A percentile compares a stretch with the other conserved stretches of the same genome.
Evolutionary conservation across 2,797 vertebrate species (phyloP).

Genomic region (Graptemys geographica): DNA sequence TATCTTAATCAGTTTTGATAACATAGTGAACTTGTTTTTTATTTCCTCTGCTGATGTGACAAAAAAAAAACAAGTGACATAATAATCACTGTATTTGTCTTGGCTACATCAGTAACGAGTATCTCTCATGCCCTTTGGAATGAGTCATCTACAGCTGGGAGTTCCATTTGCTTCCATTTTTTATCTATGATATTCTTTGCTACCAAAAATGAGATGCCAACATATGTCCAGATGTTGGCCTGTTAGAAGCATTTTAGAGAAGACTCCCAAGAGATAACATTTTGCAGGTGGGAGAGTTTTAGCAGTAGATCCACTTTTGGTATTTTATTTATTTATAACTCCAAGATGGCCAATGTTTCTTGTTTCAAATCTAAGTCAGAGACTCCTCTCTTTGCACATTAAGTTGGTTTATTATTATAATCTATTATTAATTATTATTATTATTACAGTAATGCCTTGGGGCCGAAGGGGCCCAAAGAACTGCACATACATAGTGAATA

Average conservation of each 20-base stretch:
- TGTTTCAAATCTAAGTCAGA: not conserved
- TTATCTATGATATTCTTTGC: not conserved
- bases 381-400: not conserved
- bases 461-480: too few species aligned
- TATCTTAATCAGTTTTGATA: not conserved
- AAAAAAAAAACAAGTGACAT: not conserved
- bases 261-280: not conserved
- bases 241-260: not conserved
- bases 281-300: not conserved
- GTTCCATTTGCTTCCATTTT: not conserved
- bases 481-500: too few species aligned
- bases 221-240: not conserved
- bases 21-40: not conserved
- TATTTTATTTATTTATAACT: not conserved
- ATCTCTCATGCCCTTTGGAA: not conserved
- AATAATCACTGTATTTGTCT: not conserved
- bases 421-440: not conserved
- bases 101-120: fast-evolving
- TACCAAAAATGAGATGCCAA: not conserved
- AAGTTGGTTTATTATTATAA: not conserved
- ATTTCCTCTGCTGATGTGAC: not conserved
- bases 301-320: not conserved
- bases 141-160: not conserved
- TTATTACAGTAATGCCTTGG: too few species aligned
- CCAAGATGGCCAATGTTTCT: not conserved